phyloP scores from a whole-genome alignment of 1,140 invertebrate genomes.

The Myzus persicae region DNA sequence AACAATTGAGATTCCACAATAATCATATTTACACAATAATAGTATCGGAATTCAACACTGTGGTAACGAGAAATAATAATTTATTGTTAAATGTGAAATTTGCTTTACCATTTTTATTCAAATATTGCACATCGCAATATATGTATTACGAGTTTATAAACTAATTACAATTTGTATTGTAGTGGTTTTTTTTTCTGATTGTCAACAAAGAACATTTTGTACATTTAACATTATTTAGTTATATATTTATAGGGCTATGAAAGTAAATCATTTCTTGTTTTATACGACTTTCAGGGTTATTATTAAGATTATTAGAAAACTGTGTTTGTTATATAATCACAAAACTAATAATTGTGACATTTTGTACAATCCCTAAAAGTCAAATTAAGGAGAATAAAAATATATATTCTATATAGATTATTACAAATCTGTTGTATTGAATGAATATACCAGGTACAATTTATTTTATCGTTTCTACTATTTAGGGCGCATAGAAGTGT shows the following conservation, averaged over 20 bases:
- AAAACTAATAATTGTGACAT: not conserved
- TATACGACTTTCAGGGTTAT: slow-evolving; percentile 1
- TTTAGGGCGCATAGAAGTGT: not conserved
- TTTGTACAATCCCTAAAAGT: slow-evolving; percentile 8
- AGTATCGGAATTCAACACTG: not conserved
- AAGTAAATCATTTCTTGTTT: not conserved
- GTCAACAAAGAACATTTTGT: not conserved
- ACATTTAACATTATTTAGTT: not conserved
- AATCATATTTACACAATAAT: not conserved
- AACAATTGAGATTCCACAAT: not conserved
- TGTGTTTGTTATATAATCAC: not conserved
- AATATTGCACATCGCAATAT: not conserved
- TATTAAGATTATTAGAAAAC: not conserved
- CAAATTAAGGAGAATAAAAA: not conserved
- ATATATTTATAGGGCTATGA: not conserved
- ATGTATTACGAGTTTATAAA: not conserved
- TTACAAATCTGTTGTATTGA: not conserved
- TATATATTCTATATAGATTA: not conserved
- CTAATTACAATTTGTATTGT: not conserved
- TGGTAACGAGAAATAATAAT: not conserved
- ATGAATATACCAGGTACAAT: not conserved
- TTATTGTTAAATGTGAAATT: not conserved
- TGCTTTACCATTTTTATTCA: not conserved
- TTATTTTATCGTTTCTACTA: not conserved
- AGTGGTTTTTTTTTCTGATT: not conserved